Evolutionary conservation across 2,797 vertebrate species (phyloP).

Genomic region (Xenentodon cancila): DNA sequence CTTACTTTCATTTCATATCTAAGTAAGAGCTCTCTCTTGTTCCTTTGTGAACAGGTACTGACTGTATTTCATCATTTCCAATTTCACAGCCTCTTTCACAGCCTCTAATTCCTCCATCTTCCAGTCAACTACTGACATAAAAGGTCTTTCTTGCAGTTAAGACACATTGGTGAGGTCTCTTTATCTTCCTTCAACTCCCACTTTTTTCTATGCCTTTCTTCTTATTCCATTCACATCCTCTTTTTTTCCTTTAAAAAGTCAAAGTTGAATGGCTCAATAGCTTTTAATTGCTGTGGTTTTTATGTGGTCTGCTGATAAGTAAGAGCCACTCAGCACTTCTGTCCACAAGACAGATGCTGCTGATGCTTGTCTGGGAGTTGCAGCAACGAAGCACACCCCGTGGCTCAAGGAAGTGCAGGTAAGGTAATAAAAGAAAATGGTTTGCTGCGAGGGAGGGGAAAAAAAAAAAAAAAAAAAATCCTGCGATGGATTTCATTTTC

Average conservation of each 20-base stretch:
- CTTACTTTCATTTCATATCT: conserved; percentile 29
- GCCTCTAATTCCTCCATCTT: conserved; percentile 47
- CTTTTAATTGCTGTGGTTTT: conserved; percentile 80
- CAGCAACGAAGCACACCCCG: conserved; percentile 61
- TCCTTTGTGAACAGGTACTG: conserved; percentile 34
- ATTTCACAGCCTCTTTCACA: conserved; percentile 52
- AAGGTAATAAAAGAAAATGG: conserved; percentile 78
- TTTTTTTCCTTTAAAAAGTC: conserved; percentile 55
- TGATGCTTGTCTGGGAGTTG: conserved; percentile 70
- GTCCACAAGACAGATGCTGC: conserved; percentile 80
- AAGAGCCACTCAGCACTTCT: conserved; percentile 82
- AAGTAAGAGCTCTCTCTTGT: conserved; percentile 29
- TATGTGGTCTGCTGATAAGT: conserved; percentile 76
- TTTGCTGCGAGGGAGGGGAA: conserved; percentile 24
- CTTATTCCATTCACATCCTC: conserved; percentile 24
- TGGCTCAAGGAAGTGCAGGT: conserved; percentile 74
- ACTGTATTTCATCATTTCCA: conserved; percentile 47
- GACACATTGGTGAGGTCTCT: conserved; percentile 32
- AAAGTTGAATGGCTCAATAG: conserved; percentile 72
- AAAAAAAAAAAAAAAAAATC: conserved; percentile 11
- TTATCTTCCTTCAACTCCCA: conserved; percentile 24
- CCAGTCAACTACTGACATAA: conserved; percentile 41
- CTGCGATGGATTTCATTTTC: conserved; percentile 69
- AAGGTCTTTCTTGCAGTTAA: conserved; percentile 41
- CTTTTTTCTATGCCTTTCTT: conserved; percentile 38